Conservation (phyloP, 2,113 vertebrate species). For the Macrotis lagotis region DNA sequence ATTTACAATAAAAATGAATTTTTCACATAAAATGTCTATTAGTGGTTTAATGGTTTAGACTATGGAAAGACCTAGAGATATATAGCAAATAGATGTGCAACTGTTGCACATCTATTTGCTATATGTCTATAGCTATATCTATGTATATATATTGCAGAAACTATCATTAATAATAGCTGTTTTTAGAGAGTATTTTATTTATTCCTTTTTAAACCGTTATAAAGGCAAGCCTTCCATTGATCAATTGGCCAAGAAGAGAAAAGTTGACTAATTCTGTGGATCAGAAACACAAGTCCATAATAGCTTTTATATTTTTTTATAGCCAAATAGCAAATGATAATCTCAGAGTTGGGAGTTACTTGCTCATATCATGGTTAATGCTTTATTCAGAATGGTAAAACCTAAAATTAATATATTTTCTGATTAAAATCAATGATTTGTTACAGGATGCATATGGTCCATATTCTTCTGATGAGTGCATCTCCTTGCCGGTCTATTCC, state of each 20-base stretch:
- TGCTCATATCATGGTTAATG: conserved; percentile 15
- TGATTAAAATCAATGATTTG: conserved; percentile 28
- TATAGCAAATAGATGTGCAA: neutral
- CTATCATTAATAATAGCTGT: neutral
- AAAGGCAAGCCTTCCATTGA: neutral
- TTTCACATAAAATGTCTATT: no score
- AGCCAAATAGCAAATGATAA: conserved; percentile 12
- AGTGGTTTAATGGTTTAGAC: neutral
- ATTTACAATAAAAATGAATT: neutral
- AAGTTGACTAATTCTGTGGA: neutral
- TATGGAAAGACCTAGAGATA: neutral
- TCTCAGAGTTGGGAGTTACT: neutral
- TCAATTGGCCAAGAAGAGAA: neutral
- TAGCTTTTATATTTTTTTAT: neutral
- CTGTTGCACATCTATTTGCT: no score
- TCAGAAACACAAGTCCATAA: neutral
- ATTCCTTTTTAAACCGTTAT: neutral
- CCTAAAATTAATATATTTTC: conserved; percentile 9
- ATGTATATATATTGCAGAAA: conserved; percentile 9
- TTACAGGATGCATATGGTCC: conserved; percentile 86
- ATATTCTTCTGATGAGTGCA: conserved; percentile 89
- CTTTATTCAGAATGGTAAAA: neutral
- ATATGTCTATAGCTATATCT: no score
- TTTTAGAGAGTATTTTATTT: neutral
- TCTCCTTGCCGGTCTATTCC: conserved; percentile 93